Conservation (phyloP, 2,113 vertebrate genomes). For the Ctenodactylus gundi region DNA sequence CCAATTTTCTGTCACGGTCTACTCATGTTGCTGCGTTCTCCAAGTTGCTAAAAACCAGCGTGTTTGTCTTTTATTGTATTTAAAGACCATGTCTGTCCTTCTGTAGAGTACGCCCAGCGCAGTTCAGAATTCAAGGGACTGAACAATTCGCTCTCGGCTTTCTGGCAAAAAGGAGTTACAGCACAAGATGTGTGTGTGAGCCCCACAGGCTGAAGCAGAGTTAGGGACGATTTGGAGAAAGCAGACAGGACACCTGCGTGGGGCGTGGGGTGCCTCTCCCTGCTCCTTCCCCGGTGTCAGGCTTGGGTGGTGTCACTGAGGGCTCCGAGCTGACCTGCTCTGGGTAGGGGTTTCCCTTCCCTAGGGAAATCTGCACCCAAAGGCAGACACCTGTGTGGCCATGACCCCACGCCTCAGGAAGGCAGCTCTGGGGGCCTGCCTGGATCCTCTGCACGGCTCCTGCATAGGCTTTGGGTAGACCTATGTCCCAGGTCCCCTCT, state of each 20-base stretch:
- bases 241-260: background rate
- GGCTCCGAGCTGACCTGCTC: too few species aligned
- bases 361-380: too few species aligned
- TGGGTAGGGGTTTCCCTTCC: too few species aligned
- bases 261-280: too few species aligned
- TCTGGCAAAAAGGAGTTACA: background rate
- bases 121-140: background rate
- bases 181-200: background rate
- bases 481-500: background rate
- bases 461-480: too few species aligned
- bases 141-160: background rate
- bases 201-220: background rate
- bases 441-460: background rate
- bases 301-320: background rate
- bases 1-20: background rate
- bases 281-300: background rate
- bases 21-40: background rate
- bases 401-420: rapidly evolving
- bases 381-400: background rate
- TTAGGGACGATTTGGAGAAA: background rate
- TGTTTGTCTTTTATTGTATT: background rate
- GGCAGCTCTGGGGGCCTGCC: background rate
- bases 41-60: background rate
- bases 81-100: background rate
- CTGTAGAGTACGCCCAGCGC: background rate